Conservation (phyloP, 2,113 vertebrate species). For the Alexandromys fortis region DNA sequence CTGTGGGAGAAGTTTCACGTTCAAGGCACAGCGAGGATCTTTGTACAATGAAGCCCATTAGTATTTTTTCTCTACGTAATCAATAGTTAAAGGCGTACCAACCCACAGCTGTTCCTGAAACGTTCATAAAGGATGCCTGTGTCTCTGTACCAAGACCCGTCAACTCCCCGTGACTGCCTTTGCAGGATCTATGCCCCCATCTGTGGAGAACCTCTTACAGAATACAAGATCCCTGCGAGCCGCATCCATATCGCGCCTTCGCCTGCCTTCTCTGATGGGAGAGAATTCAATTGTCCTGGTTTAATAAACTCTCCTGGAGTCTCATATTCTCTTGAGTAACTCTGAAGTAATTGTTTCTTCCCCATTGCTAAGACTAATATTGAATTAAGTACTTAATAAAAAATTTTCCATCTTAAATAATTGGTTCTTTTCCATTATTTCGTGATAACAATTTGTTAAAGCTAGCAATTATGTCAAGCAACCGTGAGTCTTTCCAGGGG, state of each 20-base stretch:
- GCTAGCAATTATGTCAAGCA: background rate
- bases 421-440: conserved; percentile 28
- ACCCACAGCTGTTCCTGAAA: background rate
- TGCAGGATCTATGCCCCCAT: background rate
- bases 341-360: conserved; percentile 64
- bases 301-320: conserved; percentile 59
- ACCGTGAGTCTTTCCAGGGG: background rate
- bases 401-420: conserved; percentile 58
- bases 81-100: background rate
- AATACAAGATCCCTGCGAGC: background rate
- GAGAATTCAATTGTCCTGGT: conserved; percentile 49
- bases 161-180: background rate
- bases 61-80: background rate
- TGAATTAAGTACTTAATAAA: conserved; percentile 76
- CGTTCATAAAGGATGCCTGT: background rate
- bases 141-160: background rate
- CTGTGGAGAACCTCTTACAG: background rate
- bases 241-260: background rate
- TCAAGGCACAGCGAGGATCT: background rate
- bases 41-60: background rate
- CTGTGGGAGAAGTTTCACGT: background rate
- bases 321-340: conserved; percentile 57
- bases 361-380: conserved; percentile 26
- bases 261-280: background rate
- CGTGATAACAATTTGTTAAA: conserved; percentile 14